These are phyloP conservation scores for Euphonia xanthogaster DNA, from an alignment of 2,797 vertebrate genomes.

Conservation along the genomic window DNA sequence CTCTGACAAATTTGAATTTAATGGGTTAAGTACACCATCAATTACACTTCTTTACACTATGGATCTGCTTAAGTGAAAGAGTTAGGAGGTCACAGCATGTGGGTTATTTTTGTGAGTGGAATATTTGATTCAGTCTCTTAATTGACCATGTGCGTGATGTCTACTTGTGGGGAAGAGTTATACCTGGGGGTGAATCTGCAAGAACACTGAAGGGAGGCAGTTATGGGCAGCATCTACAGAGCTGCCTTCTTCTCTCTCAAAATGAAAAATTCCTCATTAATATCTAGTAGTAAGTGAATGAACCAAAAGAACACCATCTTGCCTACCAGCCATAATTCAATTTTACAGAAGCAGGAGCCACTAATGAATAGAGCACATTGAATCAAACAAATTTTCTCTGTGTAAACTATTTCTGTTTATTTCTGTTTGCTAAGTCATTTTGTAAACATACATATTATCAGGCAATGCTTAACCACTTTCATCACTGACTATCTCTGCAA, in stretches of 20 bases:
- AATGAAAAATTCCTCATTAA: not conserved
- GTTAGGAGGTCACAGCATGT: not conserved
- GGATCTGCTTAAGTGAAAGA: conserved; percentile 5
- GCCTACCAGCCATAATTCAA: not conserved
- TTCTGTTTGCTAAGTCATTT: not conserved
- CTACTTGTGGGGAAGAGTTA: not conserved
- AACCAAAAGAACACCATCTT: not conserved
- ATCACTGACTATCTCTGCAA: not conserved
- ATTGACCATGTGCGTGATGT: not conserved
- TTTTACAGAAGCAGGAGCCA: not conserved
- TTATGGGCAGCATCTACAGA: not conserved
- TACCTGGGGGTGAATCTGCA: not conserved
- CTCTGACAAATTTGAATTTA: not conserved
- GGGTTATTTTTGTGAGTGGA: not conserved
- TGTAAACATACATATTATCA: not conserved
- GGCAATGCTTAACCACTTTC: not conserved
- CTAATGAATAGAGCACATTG: not conserved
- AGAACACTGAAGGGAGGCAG: not conserved
- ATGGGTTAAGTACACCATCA: conserved; percentile 19
- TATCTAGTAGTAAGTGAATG: not conserved
- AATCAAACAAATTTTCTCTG: not conserved
- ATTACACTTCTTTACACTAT: conserved; percentile 6
- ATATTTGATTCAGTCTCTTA: not conserved
- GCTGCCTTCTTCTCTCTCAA: not conserved
- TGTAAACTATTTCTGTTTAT: not conserved